Evolutionary conservation across 2,113 vertebrate genomes (phyloP).

Genomic region (Tylochromis polylepis): DNA sequence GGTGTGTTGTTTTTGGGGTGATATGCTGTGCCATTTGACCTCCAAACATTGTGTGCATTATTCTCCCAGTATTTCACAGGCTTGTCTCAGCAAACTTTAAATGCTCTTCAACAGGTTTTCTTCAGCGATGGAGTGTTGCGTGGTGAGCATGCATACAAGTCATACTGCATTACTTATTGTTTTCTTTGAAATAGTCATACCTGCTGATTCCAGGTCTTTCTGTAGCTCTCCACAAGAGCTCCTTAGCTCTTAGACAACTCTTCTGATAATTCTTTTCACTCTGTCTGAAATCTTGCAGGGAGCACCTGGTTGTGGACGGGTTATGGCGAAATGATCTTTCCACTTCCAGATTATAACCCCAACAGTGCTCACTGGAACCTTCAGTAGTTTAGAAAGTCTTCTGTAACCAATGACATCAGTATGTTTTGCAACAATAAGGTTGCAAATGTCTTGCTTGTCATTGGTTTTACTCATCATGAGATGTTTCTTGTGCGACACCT

Average conservation of each 20-base stretch:
- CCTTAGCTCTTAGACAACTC: not conserved
- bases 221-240: not conserved
- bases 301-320: fast-evolving
- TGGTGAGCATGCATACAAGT: no score
- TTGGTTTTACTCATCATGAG: no score
- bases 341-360: no score
- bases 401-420: not conserved
- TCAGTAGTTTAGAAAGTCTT: not conserved
- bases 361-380: not conserved
- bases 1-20: no score
- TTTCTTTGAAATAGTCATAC: not conserved
- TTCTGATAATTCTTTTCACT: not conserved
- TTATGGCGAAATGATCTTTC: no score
- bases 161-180: not conserved
- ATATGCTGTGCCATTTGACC: no score
- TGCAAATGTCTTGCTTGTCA: not conserved
- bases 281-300: not conserved
- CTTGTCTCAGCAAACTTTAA: no score
- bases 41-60: no score
- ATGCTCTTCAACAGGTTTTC: no score
- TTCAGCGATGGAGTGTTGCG: no score
- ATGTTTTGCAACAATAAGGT: not conserved
- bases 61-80: no score
- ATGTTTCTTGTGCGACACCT: no score
- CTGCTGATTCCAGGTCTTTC: not conserved